A percentile compares a stretch with the other conserved stretches of the same genome.
phyloP scores from a whole-genome alignment of 2,113 vertebrate genomes.

The Dryoscopus gambensis region DNA sequence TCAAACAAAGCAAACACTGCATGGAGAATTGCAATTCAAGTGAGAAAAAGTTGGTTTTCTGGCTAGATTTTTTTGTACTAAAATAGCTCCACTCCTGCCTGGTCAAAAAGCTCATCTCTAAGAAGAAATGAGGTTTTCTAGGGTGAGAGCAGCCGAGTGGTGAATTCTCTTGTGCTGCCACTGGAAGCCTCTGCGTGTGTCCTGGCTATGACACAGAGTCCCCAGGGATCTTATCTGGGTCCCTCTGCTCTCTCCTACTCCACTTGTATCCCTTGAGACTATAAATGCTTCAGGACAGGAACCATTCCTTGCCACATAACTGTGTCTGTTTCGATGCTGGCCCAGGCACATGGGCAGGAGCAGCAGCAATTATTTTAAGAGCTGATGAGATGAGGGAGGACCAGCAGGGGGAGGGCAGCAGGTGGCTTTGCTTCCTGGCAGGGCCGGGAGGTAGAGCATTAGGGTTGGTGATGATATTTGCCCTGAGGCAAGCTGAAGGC shows the following conservation, averaged over 20 bases:
- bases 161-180: background rate
- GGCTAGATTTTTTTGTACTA: background rate
- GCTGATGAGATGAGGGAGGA: background rate
- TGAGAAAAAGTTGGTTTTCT: conserved; percentile 20
- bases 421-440: background rate
- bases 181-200: background rate
- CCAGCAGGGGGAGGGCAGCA: background rate
- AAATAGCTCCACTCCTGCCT: background rate
- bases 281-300: background rate
- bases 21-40: background rate
- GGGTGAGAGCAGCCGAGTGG: fast-evolving
- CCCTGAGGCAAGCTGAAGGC: background rate
- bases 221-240: background rate
- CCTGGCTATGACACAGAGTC: background rate
- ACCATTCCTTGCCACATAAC: fast-evolving
- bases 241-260: background rate
- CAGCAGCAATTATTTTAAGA: background rate
- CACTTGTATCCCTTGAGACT: background rate
- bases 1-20: conserved; percentile 23
- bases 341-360: background rate
- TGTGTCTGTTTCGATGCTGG: fast-evolving
- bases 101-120: background rate
- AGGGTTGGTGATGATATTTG: background rate
- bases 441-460: fast-evolving
- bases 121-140: background rate